These are phyloP conservation scores for Zaprionus vittiger DNA, from an alignment of 1,140 invertebrate species.

Conservation along the genomic window DNA sequence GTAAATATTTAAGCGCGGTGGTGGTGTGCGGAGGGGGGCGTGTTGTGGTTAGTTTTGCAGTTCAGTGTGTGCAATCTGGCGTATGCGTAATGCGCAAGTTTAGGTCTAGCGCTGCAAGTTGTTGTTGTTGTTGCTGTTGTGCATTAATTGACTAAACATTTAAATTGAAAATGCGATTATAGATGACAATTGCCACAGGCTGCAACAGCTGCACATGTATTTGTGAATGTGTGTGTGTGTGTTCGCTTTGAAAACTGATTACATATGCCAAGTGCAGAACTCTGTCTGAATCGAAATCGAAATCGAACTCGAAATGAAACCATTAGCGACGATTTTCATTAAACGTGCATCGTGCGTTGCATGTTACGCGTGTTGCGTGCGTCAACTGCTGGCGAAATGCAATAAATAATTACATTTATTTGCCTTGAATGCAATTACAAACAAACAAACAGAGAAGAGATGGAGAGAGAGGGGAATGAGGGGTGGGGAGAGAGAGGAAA, in stretches of 20 bases:
- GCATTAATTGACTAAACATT: slow-evolving; percentile 77
- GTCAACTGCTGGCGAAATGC: slow-evolving; percentile 62
- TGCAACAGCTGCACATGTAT: not conserved
- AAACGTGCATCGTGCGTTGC: slow-evolving; percentile 1
- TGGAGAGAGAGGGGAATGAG: not conserved
- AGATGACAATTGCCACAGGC: slow-evolving; percentile 51
- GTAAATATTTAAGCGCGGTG: slow-evolving; percentile 44
- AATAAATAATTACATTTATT: slow-evolving; percentile 82
- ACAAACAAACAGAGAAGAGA: slow-evolving; percentile 61
- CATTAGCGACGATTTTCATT: slow-evolving; percentile 49
- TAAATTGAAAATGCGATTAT: slow-evolving; percentile 77
- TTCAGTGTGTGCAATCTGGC: slow-evolving; percentile 50
- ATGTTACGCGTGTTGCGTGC: not conserved
- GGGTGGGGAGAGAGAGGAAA: not conserved
- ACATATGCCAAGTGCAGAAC: slow-evolving; percentile 56
- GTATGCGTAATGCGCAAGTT: slow-evolving; percentile 62
- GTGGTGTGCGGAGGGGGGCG: not conserved
- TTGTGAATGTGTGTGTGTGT: slow-evolving; percentile 20
- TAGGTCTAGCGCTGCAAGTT: not conserved
- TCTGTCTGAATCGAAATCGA: slow-evolving; percentile 4
- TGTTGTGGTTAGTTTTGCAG: not conserved
- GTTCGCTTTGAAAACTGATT: slow-evolving; percentile 59
- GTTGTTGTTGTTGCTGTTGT: slow-evolving; percentile 1
- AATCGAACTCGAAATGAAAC: slow-evolving; percentile 8
- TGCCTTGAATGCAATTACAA: slow-evolving; percentile 77